phyloP scores from a whole-genome alignment of 2,113 vertebrate species.

The Myotis yumanensis region DNA sequence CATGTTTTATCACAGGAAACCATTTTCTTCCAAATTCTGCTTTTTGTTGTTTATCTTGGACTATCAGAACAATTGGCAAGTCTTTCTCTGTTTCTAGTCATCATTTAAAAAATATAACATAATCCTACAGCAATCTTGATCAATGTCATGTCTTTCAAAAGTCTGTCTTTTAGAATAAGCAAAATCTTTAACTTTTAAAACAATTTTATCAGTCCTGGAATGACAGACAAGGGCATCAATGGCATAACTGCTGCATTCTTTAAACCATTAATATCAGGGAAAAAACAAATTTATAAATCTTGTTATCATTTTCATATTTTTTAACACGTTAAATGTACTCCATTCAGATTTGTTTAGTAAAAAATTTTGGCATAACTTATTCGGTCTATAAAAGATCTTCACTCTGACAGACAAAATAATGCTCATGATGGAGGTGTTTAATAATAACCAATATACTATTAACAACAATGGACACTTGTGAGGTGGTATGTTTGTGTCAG shows the following conservation, averaged over 20 bases:
- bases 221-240: background rate
- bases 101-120: slow-evolving; percentile 19
- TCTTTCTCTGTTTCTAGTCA: background rate
- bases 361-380: background rate
- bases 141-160: background rate
- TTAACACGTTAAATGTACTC: background rate
- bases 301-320: background rate
- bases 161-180: background rate
- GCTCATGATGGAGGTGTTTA: background rate
- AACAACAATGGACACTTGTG: background rate
- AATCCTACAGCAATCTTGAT: background rate
- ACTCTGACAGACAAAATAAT: background rate
- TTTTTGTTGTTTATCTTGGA: slow-evolving; percentile 11
- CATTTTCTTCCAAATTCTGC: background rate
- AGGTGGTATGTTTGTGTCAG: background rate
- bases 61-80: background rate
- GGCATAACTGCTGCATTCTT: background rate
- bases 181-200: slow-evolving; percentile 13
- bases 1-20: background rate
- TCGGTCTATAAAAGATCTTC: background rate
- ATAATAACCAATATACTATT: background rate
- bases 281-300: background rate
- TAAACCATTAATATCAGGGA: background rate
- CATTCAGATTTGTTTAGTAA: background rate
- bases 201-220: background rate